phyloP scores from a whole-genome alignment of 2,888 invertebrate genomes.

The Stenurella melanura region DNA sequence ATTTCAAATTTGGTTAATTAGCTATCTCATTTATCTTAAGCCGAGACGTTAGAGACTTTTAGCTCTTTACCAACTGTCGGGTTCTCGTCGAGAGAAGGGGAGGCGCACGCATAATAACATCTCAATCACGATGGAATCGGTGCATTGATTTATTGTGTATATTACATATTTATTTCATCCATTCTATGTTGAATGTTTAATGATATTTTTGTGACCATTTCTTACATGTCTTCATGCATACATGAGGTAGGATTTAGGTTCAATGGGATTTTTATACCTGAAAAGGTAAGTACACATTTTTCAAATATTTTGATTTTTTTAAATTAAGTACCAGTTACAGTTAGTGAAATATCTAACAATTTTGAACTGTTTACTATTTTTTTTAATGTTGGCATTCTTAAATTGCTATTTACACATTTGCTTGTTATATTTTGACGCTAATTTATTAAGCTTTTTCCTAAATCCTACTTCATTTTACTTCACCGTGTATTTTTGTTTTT shows the following conservation, averaged over 20 bases:
- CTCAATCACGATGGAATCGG: too few species aligned
- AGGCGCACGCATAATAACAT: too few species aligned
- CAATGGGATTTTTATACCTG: background rate
- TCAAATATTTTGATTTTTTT: slow-evolving; percentile 23
- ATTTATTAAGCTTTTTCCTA: slow-evolving; percentile 6
- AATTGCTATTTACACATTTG: background rate
- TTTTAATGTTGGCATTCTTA: background rate
- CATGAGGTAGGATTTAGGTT: slow-evolving; percentile 44
- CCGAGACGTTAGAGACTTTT: too few species aligned
- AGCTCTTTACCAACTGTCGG: too few species aligned
- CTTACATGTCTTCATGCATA: slow-evolving; percentile 7
- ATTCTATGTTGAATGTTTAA: background rate
- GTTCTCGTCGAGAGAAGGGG: too few species aligned
- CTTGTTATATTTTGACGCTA: background rate
- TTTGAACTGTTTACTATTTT: slow-evolving; percentile 22
- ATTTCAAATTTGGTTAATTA: too few species aligned
- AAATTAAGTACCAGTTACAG: background rate
- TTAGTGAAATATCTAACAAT: background rate
- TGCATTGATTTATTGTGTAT: too few species aligned
- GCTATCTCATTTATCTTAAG: too few species aligned
- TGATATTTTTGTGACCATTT: slow-evolving; percentile 11
- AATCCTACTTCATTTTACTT: slow-evolving; percentile 36
- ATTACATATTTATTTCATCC: too few species aligned
- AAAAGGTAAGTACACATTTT: slow-evolving; percentile 41
- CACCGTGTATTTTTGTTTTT: slow-evolving; percentile 3